A percentile compares a stretch with the other conserved stretches of the same genome.
phyloP scores from a whole-genome alignment of 2,888 invertebrate species.

The Cephalotes varians region DNA sequence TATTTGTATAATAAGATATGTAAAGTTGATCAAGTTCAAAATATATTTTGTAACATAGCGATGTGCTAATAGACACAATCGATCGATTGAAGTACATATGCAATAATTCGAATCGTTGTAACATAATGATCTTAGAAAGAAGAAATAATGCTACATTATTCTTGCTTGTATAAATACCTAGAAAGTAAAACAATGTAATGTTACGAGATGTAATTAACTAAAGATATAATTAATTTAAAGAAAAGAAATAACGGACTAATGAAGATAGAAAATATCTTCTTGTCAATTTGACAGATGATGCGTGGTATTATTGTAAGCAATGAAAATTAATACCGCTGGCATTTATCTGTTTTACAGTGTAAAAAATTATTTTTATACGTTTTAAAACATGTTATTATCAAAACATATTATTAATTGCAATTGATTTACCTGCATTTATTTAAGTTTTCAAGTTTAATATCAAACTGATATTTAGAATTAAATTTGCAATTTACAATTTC shows the following conservation, averaged over 20 bases:
- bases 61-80: conserved; percentile 28
- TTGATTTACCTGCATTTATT: conserved; percentile 33
- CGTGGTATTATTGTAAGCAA: background rate
- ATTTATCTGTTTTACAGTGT: conserved; percentile 30
- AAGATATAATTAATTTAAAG: background rate
- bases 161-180: conserved; percentile 29
- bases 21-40: conserved; percentile 26
- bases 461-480: background rate
- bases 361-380: conserved; percentile 24
- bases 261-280: background rate
- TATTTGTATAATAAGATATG: conserved; percentile 17
- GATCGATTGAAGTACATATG: conserved; percentile 19
- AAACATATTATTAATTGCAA: background rate
- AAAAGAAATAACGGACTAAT: conserved; percentile 25
- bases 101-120: conserved; percentile 41
- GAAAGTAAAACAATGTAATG: conserved; percentile 3
- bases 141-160: conserved; percentile 3
- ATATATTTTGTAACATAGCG: conserved; percentile 47
- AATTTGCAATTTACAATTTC: conserved; percentile 8
- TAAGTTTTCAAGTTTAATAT: background rate
- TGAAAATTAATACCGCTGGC: background rate
- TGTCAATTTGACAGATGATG: background rate
- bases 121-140: background rate
- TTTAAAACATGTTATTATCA: background rate
- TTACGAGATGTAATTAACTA: background rate